Percentiles rank a stretch among this genome's conserved stretches.
Conservation (phyloP, 2,797 vertebrate genomes). For the Lepilemur septentrionalis region DNA sequence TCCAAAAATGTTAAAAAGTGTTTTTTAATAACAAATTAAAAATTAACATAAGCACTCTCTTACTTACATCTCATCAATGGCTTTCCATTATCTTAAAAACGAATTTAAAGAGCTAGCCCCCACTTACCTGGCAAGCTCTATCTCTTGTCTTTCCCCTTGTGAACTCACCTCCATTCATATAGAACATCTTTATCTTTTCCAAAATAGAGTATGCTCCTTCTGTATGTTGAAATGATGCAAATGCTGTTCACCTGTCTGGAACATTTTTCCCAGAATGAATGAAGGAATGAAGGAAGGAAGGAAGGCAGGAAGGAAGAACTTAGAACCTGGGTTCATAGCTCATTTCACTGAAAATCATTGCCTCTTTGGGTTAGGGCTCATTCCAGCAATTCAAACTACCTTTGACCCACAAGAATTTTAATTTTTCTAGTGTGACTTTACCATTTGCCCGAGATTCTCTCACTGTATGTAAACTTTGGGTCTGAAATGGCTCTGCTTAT, state of each 20-base stretch:
- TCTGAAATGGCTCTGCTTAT: not conserved
- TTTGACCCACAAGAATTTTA: not conserved
- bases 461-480: not conserved
- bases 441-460: not conserved
- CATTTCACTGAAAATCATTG: not conserved
- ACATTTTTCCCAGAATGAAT: not conserved
- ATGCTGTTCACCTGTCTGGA: not conserved
- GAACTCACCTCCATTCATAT: not conserved
- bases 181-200: not conserved
- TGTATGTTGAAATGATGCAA: not conserved
- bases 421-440: not conserved
- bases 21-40: not conserved
- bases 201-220: not conserved
- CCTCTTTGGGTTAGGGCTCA: not conserved
- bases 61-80: not conserved
- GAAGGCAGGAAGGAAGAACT: not conserved
- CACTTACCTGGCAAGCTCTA: not conserved
- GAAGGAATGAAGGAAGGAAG: not conserved
- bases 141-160: not conserved
- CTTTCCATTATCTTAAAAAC: not conserved
- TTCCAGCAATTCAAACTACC: not conserved
- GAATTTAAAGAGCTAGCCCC: not conserved
- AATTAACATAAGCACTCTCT: not conserved
- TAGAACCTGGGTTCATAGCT: not conserved
- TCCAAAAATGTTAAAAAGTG: not conserved